These are phyloP conservation scores for Muscicapa adusta DNA, from an alignment of 2,113 vertebrate genomes.

Conservation along the genomic window DNA sequence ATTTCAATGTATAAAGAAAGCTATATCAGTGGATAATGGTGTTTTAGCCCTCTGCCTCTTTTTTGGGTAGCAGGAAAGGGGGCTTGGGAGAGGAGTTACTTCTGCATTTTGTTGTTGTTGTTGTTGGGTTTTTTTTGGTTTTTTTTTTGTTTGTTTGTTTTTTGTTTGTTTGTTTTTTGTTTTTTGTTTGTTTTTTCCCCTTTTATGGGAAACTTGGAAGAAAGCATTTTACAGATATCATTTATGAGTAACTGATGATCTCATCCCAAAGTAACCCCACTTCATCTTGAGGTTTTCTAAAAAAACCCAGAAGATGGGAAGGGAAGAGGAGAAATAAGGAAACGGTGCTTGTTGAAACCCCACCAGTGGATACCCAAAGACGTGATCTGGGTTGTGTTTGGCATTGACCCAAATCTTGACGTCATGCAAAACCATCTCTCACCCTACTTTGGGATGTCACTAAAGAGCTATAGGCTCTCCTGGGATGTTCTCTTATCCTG, in stretches of 20 bases:
- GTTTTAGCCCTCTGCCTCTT: background rate
- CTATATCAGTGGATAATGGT: background rate
- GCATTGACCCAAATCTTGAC: background rate
- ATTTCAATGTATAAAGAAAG: background rate
- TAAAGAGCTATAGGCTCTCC: background rate
- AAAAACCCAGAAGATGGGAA: background rate
- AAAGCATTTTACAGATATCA: background rate
- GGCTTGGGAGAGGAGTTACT: background rate
- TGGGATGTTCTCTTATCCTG: background rate
- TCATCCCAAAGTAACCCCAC: background rate
- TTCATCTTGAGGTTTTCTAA: background rate
- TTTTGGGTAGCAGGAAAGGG: background rate
- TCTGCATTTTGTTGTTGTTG: background rate
- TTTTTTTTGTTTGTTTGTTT: background rate
- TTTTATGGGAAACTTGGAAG: background rate
- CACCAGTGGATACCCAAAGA: background rate
- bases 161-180: too few species aligned
- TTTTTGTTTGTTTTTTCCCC: too few species aligned
- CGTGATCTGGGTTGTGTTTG: background rate
- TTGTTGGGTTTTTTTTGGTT: too few species aligned
- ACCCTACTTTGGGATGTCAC: background rate
- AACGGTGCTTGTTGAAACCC: background rate
- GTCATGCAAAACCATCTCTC: background rate
- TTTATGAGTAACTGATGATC: background rate
- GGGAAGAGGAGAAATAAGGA: background rate